Conservation (phyloP, 2,797 vertebrate genomes). For the Melopsittacus undulatus region DNA sequence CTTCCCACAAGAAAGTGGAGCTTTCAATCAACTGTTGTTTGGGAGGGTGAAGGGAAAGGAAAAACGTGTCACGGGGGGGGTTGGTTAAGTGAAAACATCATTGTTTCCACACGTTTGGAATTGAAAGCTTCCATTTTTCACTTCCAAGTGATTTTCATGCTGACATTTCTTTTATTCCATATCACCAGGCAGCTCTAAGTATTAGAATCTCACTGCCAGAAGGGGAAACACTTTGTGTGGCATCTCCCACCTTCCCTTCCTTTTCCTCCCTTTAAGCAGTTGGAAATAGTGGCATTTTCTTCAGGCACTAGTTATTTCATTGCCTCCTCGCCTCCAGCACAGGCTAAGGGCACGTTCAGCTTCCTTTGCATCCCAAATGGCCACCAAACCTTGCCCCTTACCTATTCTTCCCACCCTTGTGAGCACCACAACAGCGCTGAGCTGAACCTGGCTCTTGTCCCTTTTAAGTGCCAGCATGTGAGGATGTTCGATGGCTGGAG, state of each 20-base stretch:
- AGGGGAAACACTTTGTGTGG: background rate
- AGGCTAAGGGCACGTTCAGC: background rate
- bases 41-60: background rate
- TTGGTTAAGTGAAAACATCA: background rate
- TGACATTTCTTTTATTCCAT: background rate
- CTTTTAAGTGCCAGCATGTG: rapidly evolving
- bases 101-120: background rate
- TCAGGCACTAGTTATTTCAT: background rate
- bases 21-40: background rate
- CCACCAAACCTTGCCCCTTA: background rate
- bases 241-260: background rate
- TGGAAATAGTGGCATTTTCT: background rate
- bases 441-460: background rate
- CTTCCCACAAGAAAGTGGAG: background rate
- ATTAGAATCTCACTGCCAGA: rapidly evolving
- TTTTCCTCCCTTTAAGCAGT: background rate
- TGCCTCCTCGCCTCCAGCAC: background rate
- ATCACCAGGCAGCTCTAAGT: background rate
- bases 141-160: background rate
- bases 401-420: background rate
- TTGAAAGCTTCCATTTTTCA: constrained; percentile 17
- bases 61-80: background rate
- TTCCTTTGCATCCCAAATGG: background rate
- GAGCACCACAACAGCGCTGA: rapidly evolving
- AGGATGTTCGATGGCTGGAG: background rate